A percentile compares a stretch with the other conserved stretches of the same genome.
phyloP scores from a whole-genome alignment of 92 coral and sea anemone genomes.

The Heliopora coerulea region DNA sequence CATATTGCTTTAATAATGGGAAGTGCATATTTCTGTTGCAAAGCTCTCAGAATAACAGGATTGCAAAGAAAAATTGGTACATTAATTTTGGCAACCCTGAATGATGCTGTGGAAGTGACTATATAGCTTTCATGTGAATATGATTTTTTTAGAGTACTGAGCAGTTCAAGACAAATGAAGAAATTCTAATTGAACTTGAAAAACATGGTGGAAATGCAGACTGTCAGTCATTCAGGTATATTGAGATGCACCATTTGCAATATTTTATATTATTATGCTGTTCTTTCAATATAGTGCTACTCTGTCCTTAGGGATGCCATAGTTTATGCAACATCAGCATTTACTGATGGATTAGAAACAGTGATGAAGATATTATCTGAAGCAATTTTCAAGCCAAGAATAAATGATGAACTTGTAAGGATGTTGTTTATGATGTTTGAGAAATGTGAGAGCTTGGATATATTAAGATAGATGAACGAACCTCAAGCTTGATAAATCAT shows the following conservation, averaged over 20 bases:
- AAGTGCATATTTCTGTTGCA: no score
- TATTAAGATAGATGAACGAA: no score
- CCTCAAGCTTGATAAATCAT: no score
- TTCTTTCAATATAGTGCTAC: no score
- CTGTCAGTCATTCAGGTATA: constrained; percentile 87
- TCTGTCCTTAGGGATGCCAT: constrained; percentile 76
- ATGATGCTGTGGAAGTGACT: not conserved
- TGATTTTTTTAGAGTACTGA: constrained; percentile 69
- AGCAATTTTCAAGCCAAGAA: constrained; percentile 68
- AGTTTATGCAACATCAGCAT: constrained; percentile 83
- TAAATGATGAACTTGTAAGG: constrained; percentile 74
- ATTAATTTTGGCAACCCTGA: no score
- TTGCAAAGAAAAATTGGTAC: no score
- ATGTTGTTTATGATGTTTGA: no score
- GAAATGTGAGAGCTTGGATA: no score
- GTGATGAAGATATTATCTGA: constrained; percentile 85
- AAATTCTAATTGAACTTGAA: constrained; percentile 76
- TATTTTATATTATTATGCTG: not conserved
- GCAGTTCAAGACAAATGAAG: constrained; percentile 74
- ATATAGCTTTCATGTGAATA: not conserved
- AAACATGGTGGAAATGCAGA: constrained; percentile 96
- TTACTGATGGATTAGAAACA: constrained; percentile 77
- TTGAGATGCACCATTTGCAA: not conserved
- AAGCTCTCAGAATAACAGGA: no score
- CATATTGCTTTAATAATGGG: no score